Percentiles rank a stretch among this genome's conserved stretches.
These are phyloP conservation scores for Micoletzkya japonica DNA, from an alignment of 2,888 invertebrate genomes.

Conservation along the genomic window DNA sequence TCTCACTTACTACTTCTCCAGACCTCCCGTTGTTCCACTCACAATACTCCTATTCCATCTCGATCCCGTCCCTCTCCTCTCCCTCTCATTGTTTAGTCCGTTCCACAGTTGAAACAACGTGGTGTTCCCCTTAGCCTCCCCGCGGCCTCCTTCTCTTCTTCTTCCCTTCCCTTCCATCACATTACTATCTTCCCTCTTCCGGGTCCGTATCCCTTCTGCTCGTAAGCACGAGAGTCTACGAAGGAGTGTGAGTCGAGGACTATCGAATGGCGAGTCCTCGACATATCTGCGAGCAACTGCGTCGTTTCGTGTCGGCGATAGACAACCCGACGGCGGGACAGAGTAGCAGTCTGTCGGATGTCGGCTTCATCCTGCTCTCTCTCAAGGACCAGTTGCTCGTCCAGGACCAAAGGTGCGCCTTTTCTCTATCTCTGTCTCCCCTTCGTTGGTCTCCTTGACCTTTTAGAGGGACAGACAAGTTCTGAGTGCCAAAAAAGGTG, in stretches of 20 bases:
- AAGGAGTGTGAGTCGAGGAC: background rate
- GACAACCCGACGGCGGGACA: constrained; percentile 46
- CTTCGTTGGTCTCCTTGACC: too few species aligned
- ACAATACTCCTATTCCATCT: background rate
- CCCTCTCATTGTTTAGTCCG: background rate
- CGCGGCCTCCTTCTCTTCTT: constrained; percentile 2
- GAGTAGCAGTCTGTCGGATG: constrained; percentile 43
- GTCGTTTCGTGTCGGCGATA: constrained; percentile 47
- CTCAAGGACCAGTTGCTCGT: constrained; percentile 53
- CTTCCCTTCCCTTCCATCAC: background rate
- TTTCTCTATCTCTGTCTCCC: background rate
- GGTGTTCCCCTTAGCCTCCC: background rate
- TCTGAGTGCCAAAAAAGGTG: too few species aligned
- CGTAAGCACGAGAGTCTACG: background rate
- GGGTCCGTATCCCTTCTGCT: background rate
- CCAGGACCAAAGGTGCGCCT: constrained; percentile 43
- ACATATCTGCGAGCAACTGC: constrained; percentile 46
- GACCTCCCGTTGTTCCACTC: background rate
- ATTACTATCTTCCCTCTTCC: background rate
- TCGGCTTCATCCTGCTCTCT: constrained; percentile 48
- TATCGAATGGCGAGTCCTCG: constrained; percentile 32
- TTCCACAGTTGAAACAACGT: background rate
- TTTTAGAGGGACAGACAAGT: too few species aligned
- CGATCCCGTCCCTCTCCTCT: background rate
- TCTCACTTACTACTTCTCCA: background rate